Percentiles rank a stretch among this genome's conserved stretches.
phyloP scores from a whole-genome alignment of 2,797 vertebrate species.

The Coilia nasus region DNA sequence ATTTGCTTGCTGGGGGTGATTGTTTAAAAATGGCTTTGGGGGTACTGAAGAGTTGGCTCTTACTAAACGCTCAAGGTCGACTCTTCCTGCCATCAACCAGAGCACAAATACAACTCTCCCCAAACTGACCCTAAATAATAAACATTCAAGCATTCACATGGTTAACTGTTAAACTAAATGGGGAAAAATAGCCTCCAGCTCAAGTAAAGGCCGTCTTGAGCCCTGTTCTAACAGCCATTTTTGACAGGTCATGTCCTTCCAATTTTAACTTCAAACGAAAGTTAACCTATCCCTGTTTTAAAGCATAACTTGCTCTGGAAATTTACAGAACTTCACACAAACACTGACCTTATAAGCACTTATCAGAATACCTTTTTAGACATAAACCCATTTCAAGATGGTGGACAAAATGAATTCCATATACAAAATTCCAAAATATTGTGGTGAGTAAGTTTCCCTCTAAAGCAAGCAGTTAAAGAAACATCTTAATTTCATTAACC shows the following conservation, averaged over 20 bases:
- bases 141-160: background rate
- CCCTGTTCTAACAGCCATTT: background rate
- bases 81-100: background rate
- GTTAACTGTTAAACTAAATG: constrained; percentile 3
- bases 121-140: background rate
- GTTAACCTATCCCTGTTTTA: background rate
- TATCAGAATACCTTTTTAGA: background rate
- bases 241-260: background rate
- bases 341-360: background rate
- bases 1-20: background rate
- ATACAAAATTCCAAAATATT: constrained; percentile 18
- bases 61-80: background rate
- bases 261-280: background rate
- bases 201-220: background rate
- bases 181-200: constrained; percentile 1
- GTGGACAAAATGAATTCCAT: background rate
- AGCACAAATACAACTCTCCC: background rate
- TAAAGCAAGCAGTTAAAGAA: background rate
- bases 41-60: background rate
- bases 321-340: background rate
- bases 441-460: background rate
- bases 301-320: background rate
- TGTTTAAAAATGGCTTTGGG: constrained; percentile 5
- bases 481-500: background rate
- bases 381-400: constrained; percentile 15